Evolutionary conservation across 2,113 vertebrate genomes (phyloP), one percentile per base, ranked within the genome.

Genomic region (Halcyon malimbica): DNA sequence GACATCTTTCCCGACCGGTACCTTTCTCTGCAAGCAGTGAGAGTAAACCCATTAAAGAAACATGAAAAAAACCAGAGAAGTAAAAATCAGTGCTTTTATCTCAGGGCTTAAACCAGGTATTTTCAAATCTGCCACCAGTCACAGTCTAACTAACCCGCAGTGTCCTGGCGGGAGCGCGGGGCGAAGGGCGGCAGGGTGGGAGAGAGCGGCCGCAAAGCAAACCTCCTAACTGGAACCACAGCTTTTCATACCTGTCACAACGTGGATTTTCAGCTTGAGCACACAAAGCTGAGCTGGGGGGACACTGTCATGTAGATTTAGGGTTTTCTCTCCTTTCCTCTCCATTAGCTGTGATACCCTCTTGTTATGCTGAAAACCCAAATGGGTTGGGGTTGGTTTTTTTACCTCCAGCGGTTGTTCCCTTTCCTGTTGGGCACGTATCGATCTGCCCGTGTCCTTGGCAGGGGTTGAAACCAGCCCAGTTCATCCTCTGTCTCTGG

Each of bases 281-380:
- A 37, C 90, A 83, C 94, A 90, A 29, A 37, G 85, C 94, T 96
- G 93, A 96, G 90, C 93, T 83, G 92, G 73, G 95, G 82, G 76
- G 96, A 96, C 91, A 7, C 85, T 96, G 95, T 97, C 97, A 91
- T 76, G 44, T 78, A 88, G 93, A 97, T 96, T 97, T 93, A 83
- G 53, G 68, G 68, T 6, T 86, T 96, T 70, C 78, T 93, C 85
- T 96, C 91, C 91, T 78, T 83, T 83, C 54, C 39, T 71, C 48
- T 95, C 96, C 93, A 93, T 95, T 95, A 86, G 64, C 86, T 92
- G 51, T 84, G 94, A 97, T 86, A 64, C 54, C 64, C 84, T 83
- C 73, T 92, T 64, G 33, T 81, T 83, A 88, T 37, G 71, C 65
- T 57, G 77, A 63, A 94, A 83, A 29, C 39, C 7, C 2, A 74